Evolutionary conservation across 2,113 vertebrate genomes (phyloP).

Genomic region (Crotalus horridus): DNA sequence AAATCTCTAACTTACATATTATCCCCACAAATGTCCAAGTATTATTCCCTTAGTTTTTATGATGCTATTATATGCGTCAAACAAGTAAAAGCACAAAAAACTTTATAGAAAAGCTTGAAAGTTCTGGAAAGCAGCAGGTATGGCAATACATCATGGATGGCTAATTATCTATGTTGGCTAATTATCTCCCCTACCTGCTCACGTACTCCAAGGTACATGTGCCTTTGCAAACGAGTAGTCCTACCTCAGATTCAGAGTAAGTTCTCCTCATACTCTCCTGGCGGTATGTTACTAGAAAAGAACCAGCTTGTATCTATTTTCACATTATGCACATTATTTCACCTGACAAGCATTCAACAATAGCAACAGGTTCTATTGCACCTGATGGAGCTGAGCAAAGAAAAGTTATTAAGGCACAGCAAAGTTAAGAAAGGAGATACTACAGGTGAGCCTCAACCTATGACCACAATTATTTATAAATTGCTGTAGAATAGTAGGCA

Average conservation of each 20-base stretch:
- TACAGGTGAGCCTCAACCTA: not conserved
- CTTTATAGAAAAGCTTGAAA: not conserved
- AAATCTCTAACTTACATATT: not conserved
- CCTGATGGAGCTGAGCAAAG: not conserved
- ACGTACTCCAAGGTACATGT: not conserved
- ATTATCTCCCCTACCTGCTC: not conserved
- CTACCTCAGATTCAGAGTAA: not conserved
- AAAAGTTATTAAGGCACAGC: not conserved
- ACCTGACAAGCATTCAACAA: not conserved
- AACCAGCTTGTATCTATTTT: not conserved
- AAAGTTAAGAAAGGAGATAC: not conserved
- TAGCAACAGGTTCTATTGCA: not conserved
- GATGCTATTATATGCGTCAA: not conserved
- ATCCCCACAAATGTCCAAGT: not conserved
- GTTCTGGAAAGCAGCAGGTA: not conserved
- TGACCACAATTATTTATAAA: no score
- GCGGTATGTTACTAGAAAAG: not conserved
- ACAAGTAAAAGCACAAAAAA: not conserved
- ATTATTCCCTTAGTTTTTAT: not conserved
- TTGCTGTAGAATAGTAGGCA: not conserved
- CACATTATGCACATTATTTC: not conserved
- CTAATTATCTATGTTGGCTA: no score
- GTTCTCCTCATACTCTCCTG: no score
- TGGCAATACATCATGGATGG: not conserved
- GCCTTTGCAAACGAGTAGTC: not conserved